phyloP scores from a whole-genome alignment of 1,140 invertebrate genomes.

The Papilio glaucus region DNA sequence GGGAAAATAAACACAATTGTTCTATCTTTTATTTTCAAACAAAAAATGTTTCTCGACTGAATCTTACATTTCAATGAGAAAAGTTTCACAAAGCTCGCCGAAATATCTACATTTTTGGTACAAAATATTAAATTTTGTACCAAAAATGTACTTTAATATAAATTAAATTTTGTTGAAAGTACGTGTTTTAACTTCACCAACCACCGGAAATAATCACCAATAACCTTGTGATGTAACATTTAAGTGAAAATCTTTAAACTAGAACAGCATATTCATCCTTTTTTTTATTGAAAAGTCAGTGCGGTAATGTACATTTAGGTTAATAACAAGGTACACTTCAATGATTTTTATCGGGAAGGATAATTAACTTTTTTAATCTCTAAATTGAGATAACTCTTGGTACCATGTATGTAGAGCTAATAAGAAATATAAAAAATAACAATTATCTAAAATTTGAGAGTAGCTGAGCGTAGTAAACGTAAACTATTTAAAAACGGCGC shows the following conservation, averaged over 20 bases:
- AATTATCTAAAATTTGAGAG: neutral
- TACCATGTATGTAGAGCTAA: too few species aligned
- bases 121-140: conserved; percentile 42
- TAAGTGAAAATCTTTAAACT: neutral
- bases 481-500: conserved; percentile 26
- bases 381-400: too few species aligned
- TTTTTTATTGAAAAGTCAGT: neutral
- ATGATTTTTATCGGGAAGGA: too few species aligned
- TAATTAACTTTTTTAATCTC: too few species aligned
- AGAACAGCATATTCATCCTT: neutral
- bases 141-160: conserved; percentile 35
- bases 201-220: conserved; percentile 10
- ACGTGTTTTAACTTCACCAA: neutral
- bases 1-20: conserved; percentile 17
- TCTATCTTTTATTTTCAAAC: conserved; percentile 14
- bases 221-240: neutral
- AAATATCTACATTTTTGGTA: too few species aligned
- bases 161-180: neutral
- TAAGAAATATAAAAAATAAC: too few species aligned
- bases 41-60: conserved; percentile 18
- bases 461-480: neutral
- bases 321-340: too few species aligned
- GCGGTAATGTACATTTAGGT: too few species aligned
- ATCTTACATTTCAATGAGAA: conserved; percentile 49
- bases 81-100: conserved; percentile 51